A percentile compares a stretch with the other conserved stretches of the same genome.
These are phyloP conservation scores for Tetragonula clypearis DNA, from an alignment of 1,140 invertebrate genomes.

Conservation along the genomic window DNA sequence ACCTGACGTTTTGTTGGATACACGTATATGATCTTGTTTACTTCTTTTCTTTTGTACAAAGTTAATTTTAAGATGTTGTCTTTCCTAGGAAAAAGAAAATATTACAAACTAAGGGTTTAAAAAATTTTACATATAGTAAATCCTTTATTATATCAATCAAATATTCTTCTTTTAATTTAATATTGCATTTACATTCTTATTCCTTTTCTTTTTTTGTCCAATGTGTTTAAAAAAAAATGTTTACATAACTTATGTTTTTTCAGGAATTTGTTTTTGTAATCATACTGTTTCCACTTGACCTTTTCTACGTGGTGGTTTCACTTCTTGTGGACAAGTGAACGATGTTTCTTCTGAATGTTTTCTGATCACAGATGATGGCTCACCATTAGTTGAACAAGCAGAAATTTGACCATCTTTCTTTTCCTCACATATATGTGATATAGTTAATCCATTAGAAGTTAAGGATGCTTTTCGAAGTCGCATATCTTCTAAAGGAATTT, in stretches of 20 bases:
- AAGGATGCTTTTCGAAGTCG: conserved; percentile 77
- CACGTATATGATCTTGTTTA: conserved; percentile 7
- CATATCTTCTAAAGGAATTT: conserved; percentile 93
- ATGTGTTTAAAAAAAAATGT: conserved; percentile 25
- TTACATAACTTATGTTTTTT: neutral
- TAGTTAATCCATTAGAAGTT: conserved; percentile 65
- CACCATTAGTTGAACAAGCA: conserved; percentile 69
- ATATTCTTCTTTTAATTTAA: conserved; percentile 6
- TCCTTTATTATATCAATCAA: conserved; percentile 33
- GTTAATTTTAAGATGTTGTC: conserved; percentile 13
- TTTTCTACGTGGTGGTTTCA: conserved; percentile 81
- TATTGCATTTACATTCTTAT: conserved; percentile 27
- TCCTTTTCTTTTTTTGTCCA: neutral
- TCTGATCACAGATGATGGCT: conserved; percentile 54
- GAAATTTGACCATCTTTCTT: conserved; percentile 60
- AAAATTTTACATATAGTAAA: conserved; percentile 30
- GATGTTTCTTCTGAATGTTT: conserved; percentile 87
- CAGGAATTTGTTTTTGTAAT: conserved; percentile 44
- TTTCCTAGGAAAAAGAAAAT: conserved; percentile 32
- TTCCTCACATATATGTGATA: conserved; percentile 47
- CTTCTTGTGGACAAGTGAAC: conserved; percentile 84
- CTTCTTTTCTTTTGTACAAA: conserved; percentile 7
- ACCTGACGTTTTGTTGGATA: neutral
- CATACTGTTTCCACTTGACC: conserved; percentile 88
- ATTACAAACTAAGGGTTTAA: conserved; percentile 16